phyloP scores from a whole-genome alignment of 2,113 vertebrate species.

The Podilymbus podiceps region DNA sequence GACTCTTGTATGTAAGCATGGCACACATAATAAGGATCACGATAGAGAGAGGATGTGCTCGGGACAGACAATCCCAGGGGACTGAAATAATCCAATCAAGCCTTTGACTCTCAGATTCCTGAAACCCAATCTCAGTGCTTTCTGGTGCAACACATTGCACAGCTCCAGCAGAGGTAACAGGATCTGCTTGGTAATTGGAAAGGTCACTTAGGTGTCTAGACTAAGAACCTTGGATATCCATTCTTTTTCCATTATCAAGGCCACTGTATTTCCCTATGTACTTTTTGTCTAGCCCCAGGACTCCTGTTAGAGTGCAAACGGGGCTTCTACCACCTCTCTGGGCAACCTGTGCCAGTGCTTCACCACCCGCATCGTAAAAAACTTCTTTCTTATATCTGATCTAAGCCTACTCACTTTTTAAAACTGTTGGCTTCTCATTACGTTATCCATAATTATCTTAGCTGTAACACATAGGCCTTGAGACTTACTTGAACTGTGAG shows the following conservation, averaged over 20 bases:
- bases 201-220: neutral
- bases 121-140: neutral
- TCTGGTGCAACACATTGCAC: neutral
- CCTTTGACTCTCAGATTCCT: neutral
- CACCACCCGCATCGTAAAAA: too few relatives aligned
- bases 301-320: neutral
- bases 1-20: neutral
- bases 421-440: too few relatives aligned
- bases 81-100: neutral
- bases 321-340: too few relatives aligned
- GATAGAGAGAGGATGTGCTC: neutral
- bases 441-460: neutral
- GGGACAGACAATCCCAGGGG: neutral
- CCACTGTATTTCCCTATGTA: neutral
- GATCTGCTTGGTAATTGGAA: neutral
- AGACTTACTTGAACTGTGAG: neutral
- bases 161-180: neutral
- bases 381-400: too few relatives aligned
- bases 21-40: neutral
- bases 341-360: too few relatives aligned
- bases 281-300: neutral
- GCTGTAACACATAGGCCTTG: neutral
- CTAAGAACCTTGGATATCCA: neutral
- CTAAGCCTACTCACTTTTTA: too few relatives aligned
- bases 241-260: neutral